Conservation (phyloP, 1,140 invertebrate species). For the Brachionus paranguensis region DNA sequence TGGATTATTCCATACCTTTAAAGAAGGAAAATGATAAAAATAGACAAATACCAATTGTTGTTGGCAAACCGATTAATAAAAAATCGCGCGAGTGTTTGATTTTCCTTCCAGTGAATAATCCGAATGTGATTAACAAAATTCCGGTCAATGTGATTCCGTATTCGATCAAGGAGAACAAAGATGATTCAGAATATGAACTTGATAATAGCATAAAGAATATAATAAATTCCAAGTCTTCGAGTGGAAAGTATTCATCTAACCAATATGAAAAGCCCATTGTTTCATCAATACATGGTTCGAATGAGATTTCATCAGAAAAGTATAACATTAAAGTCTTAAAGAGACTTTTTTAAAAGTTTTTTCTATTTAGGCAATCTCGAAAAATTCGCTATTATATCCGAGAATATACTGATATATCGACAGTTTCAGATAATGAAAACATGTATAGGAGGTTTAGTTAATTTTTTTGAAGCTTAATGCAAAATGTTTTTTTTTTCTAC, state of each 20-base stretch:
- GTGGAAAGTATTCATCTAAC: not conserved
- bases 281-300: not conserved
- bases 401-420: conserved; percentile 36
- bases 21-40: not conserved
- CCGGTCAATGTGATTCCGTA: not conserved
- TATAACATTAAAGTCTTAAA: not conserved
- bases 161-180: not conserved
- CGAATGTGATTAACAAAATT: not conserved
- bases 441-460: conserved; percentile 38
- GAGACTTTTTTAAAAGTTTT: not conserved
- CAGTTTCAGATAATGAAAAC: conserved; percentile 27
- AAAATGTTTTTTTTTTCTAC: not conserved
- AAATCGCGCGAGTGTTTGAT: not conserved
- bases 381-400: conserved; percentile 27
- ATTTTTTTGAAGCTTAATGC: not conserved
- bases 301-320: not conserved
- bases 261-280: not conserved
- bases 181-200: not conserved
- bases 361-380: not conserved
- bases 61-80: conserved; percentile 1
- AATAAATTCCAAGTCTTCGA: not conserved
- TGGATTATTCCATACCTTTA: not conserved
- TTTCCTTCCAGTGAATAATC: conserved; percentile 6
- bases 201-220: not conserved
- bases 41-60: not conserved